Evolutionary conservation across 2,113 vertebrate species (phyloP).

Genomic region (Regulus satrapa): DNA sequence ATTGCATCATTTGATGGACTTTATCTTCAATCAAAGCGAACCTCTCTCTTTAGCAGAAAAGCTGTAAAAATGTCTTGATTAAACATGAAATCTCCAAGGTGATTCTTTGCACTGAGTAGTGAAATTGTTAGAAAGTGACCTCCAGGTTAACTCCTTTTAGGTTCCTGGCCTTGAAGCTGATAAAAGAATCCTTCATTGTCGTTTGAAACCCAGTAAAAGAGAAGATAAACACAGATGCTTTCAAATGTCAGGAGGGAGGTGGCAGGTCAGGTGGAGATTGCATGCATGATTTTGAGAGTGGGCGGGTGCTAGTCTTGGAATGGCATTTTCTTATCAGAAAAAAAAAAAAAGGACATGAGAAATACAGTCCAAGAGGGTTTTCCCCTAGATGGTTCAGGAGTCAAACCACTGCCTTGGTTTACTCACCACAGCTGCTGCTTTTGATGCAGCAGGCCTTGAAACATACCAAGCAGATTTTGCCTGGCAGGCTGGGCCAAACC

Average conservation of each 20-base stretch:
- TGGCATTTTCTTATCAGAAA: conserved; percentile 42
- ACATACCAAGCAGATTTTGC: background rate
- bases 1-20: conserved; percentile 29
- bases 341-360: conserved; percentile 11
- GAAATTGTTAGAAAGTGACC: conserved; percentile 33
- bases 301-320: background rate
- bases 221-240: conserved; percentile 47
- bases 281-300: background rate
- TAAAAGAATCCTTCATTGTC: background rate
- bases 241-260: conserved; percentile 25
- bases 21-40: conserved; percentile 31
- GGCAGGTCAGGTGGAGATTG: background rate
- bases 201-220: conserved; percentile 25
- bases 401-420: conserved; percentile 21
- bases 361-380: background rate
- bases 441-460: background rate
- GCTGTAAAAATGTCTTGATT: conserved; percentile 41
- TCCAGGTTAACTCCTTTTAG: conserved; percentile 7
- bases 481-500: background rate
- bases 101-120: background rate
- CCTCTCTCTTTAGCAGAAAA: conserved; percentile 4
- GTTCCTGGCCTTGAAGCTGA: background rate
- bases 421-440: background rate
- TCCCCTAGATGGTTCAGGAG: background rate
- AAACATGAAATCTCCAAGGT: conserved; percentile 36